These are phyloP conservation scores for Thera obeliscata DNA, from an alignment of 2,888 invertebrate species.

Conservation along the genomic window DNA sequence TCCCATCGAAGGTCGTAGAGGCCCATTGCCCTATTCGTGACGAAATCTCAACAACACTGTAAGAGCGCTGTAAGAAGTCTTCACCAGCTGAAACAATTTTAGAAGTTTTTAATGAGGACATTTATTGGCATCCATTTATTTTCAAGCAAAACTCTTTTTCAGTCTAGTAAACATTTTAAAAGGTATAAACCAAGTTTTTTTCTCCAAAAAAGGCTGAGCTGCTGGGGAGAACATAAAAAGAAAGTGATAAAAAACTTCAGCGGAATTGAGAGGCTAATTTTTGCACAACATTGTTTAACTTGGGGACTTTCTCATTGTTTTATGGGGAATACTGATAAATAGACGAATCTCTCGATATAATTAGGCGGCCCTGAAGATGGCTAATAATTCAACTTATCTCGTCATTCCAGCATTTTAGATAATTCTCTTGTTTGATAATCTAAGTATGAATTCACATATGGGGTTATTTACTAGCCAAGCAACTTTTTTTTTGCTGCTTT, in stretches of 20 bases:
- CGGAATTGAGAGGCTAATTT: neutral
- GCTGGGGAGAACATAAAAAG: neutral
- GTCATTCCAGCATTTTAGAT: too few species aligned
- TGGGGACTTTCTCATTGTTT: neutral
- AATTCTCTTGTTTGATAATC: too few species aligned
- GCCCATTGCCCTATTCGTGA: slow-evolving; percentile 21
- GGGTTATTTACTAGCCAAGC: too few species aligned
- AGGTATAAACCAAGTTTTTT: neutral
- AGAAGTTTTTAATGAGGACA: slow-evolving; percentile 1
- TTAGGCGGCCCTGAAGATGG: too few species aligned
- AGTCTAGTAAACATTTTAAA: neutral
- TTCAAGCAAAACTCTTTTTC: neutral
- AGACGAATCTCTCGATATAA: neutral
- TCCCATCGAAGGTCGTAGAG: neutral
- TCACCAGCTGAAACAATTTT: slow-evolving; percentile 68
- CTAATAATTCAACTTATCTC: too few species aligned
- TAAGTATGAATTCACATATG: too few species aligned
- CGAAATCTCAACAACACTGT: slow-evolving; percentile 65
- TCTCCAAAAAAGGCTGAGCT: neutral
- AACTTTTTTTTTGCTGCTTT: too few species aligned
- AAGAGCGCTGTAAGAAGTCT: slow-evolving; percentile 73
- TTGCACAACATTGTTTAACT: neutral
- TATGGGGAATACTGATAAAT: neutral
- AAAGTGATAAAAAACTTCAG: neutral
- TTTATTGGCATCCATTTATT: neutral